Evolutionary conservation across 1,140 invertebrate species (phyloP).

Genomic region (Holotrichia oblita): DNA sequence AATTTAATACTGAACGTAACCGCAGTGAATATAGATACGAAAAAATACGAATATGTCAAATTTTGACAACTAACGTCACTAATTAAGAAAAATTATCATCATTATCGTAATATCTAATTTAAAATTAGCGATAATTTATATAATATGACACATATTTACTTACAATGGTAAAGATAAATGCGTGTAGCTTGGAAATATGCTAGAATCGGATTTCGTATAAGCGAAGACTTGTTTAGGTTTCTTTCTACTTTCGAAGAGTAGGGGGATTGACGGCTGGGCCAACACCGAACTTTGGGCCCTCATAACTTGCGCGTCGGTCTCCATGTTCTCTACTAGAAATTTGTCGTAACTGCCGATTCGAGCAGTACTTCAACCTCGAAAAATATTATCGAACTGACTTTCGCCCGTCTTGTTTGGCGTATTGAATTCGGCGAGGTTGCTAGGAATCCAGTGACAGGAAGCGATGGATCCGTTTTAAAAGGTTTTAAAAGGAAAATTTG

Average conservation of each 20-base stretch:
- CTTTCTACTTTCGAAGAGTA: neutral
- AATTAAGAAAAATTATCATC: no score
- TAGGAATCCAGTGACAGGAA: no score
- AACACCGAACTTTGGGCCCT: neutral
- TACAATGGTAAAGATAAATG: conserved; percentile 54
- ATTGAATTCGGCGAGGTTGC: no score
- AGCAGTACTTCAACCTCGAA: neutral
- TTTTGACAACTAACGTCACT: no score
- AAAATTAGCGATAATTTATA: no score
- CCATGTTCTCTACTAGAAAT: conserved; percentile 5
- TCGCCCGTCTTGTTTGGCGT: no score
- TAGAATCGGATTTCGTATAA: conserved; percentile 39
- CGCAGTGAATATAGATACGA: no score
- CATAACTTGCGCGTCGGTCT: neutral
- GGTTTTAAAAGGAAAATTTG: no score
- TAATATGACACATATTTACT: conserved; percentile 42
- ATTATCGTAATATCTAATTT: no score
- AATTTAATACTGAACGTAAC: no score
- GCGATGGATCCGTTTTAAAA: no score
- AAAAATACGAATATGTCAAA: no score
- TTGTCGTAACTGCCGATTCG: neutral
- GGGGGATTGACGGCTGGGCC: neutral
- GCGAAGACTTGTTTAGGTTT: conserved; percentile 29
- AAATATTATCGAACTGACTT: neutral
- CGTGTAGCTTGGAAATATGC: conserved; percentile 53